These are phyloP conservation scores for Helarctos malayanus DNA, from an alignment of 2,797 vertebrate genomes.

Conservation along the genomic window DNA sequence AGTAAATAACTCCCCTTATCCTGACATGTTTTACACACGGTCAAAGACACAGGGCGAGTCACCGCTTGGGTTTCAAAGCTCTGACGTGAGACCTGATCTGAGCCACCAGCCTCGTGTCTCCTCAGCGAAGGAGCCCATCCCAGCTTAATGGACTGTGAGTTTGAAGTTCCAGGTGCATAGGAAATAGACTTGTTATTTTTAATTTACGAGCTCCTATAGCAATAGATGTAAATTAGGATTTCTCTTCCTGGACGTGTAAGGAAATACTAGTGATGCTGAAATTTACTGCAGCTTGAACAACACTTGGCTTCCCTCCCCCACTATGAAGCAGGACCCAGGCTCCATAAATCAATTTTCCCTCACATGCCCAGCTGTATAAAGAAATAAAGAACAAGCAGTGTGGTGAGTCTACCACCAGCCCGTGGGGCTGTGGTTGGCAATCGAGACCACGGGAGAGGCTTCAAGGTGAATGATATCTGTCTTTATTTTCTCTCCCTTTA, in stretches of 20 bases:
- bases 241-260: slow-evolving; percentile 25
- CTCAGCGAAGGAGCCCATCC: slow-evolving; percentile 65
- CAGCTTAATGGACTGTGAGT: slow-evolving; percentile 75
- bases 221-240: slow-evolving; percentile 45
- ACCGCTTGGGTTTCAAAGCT: slow-evolving; percentile 76
- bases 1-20: neutral
- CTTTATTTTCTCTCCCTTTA: slow-evolving; percentile 81
- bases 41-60: slow-evolving; percentile 72
- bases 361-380: slow-evolving; percentile 66
- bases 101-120: neutral
- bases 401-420: slow-evolving; percentile 79
- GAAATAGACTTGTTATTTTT: slow-evolving; percentile 80
- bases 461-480: slow-evolving; percentile 81
- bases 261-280: slow-evolving; percentile 70
- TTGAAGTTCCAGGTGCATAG: slow-evolving; percentile 83
- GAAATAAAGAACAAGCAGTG: slow-evolving; percentile 83
- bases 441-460: slow-evolving; percentile 70
- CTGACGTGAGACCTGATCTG: slow-evolving; percentile 5
- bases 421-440: slow-evolving; percentile 56
- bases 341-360: slow-evolving; percentile 84
- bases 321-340: slow-evolving; percentile 67
- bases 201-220: slow-evolving; percentile 82
- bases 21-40: slow-evolving; percentile 54
- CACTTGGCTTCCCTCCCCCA: slow-evolving; percentile 37
- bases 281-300: slow-evolving; percentile 79